Base-by-base conservation (phyloP, 1,140 invertebrate genomes). In the Bombus pyrosoma region DNA sequence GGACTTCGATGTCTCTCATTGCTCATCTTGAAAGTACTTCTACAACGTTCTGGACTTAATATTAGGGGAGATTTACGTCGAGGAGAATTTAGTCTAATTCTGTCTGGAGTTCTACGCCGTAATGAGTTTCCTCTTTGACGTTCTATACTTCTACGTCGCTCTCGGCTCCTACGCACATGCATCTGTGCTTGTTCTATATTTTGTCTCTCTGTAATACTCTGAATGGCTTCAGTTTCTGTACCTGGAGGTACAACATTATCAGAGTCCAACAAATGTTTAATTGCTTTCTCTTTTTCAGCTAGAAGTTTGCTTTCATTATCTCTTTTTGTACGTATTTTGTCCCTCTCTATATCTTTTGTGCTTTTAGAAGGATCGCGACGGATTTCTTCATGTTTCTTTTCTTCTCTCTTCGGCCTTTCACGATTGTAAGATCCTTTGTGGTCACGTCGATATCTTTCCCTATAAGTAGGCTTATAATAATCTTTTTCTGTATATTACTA, bases 191-290 rank as follows among this genome's bases (percentile, higher is more conserved):
- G 90, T 69, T 93, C 92, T 10, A 77, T 59, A 43, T 84, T 91
- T 34, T 94, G 91, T 64, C 93, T 94, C 39, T 95, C 94, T 4
- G 88, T 91, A 25, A 95, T 93, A 47, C 91, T 93, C 66, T 95
- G 92, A 34, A 95, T 93, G 0, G 93, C 94, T 83, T 95, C 95
- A 3, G 85, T 85, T 86, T 95, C 95, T 0, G 95, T 95, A 32
- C 95, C 95, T 10, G 95, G 95, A 10, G 95, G 95, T 15, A 95
- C 94, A 10, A 95, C 92, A n/a, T 93, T 92, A n/a, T 95, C 94
- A 0, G 95, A 95, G 53, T 95, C 95, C 39, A 95, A 76, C 13
- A 95, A 86, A 79, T 94, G 89, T 47, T 95, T 95, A 10, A 95
- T 94, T 2, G 95, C 95, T 76, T 95, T 95, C 32, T 95, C 94